Base-by-base conservation (phyloP, 2,888 invertebrate species). In the Dicyrtomina minuta region DNA sequence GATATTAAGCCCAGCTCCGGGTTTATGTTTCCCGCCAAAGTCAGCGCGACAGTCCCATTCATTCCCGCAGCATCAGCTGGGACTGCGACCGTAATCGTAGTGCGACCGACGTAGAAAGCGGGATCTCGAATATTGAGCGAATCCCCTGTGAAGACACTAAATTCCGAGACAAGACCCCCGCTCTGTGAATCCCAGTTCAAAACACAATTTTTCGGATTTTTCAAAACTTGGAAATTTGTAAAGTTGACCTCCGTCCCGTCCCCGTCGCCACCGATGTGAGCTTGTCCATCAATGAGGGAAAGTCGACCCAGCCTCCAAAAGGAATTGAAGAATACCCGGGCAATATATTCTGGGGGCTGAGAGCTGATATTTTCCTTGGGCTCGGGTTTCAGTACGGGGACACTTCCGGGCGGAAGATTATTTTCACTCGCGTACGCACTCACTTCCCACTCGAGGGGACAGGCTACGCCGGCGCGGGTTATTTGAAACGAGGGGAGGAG, bases 191-290 rank as follows among this genome's bases (percentile, higher is more conserved):
- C 22, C 59, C 59, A 59, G 17, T n/a, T 41, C 6, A 59, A 22
- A 15, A 3, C 6, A 17, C 59, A 59, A 20, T 27, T 27, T 12
- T 59, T 39, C 5, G 41, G 59, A 41, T 59, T 59, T 10, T 39
- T 59, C 3, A 59, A 41, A 41, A 59, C 39, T 41, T 59, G 41
- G 20, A 41, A 59, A n/a, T 12, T 59, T n/a, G 59, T 20, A 22
- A 33, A 59, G 10, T 59, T 59, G 10, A 41, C 17, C 17, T 33
- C 59, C n/a, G 6, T 26, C 10, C 33, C 41, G 12, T 39, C 41
- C 13, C 10, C 27, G n/a, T n/a, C n/a, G n/a, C n/a, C n/a, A 17
- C 41, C 59, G 12, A 59, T 59, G 51, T 51, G 51, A 24, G 24
- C 24, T 12, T 51, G 12, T 2, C 51, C 51, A 51, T 51, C 51